A percentile compares a stretch with the other conserved stretches of the same genome.
These are phyloP conservation scores for Aurelia sp. DNA, from an alignment of 30 jellyfish, hydroid and myxozoan species.

Conservation along the genomic window DNA sequence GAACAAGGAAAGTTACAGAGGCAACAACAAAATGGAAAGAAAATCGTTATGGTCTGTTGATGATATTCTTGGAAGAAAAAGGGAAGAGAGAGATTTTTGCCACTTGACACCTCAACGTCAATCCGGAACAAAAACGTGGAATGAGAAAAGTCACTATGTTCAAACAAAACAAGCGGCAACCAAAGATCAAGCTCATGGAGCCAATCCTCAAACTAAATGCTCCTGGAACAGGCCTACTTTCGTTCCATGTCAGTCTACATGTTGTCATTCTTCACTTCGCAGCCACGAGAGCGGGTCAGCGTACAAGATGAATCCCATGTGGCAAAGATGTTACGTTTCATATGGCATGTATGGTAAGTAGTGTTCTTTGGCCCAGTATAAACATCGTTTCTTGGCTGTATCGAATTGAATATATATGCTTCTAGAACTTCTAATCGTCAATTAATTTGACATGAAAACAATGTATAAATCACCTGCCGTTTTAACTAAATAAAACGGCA, in stretches of 20 bases:
- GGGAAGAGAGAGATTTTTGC: background rate
- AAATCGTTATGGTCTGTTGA: slow-evolving; percentile 23
- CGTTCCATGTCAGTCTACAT: slow-evolving; percentile 30
- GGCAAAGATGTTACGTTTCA: slow-evolving; percentile 2
- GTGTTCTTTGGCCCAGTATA: too few relatives aligned
- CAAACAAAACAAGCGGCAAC: background rate
- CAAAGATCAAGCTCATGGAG: background rate
- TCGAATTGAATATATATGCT: too few relatives aligned
- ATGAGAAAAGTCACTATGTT: too few relatives aligned
- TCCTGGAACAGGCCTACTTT: slow-evolving; percentile 1
- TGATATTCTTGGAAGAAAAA: slow-evolving; percentile 4
- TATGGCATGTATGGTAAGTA: slow-evolving; percentile 32
- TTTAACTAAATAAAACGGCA: too few relatives aligned
- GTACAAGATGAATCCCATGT: background rate
- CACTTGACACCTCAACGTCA: background rate
- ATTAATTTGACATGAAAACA: too few relatives aligned
- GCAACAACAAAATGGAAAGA: background rate
- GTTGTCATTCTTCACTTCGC: background rate
- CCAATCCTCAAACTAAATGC: background rate
- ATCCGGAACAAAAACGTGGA: too few relatives aligned
- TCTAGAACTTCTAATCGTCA: too few relatives aligned
- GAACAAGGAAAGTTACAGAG: background rate
- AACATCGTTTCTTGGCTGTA: too few relatives aligned
- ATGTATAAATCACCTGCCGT: too few relatives aligned
- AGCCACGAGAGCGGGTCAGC: background rate